Percentiles rank a stretch among this genome's conserved stretches.
phyloP scores from a whole-genome alignment of 2,888 invertebrate species.

The Plagodis pulveraria region DNA sequence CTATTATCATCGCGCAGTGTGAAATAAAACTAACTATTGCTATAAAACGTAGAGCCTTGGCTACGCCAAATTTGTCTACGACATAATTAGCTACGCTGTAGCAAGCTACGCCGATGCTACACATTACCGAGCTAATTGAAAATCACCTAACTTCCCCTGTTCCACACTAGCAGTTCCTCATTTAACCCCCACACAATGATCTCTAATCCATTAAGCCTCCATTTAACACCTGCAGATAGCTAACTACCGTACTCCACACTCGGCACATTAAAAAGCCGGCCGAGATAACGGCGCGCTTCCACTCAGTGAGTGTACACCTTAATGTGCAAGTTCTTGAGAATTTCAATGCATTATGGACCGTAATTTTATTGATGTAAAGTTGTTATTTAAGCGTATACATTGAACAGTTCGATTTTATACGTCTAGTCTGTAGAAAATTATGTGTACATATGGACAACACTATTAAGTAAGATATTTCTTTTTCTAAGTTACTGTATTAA shows the following conservation, averaged over 20 bases:
- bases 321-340: conserved; percentile 6
- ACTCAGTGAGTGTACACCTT: conserved; percentile 10
- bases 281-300: conserved; percentile 23
- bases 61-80: too few relatives aligned
- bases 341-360: background rate
- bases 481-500: too few relatives aligned
- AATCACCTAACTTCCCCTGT: background rate
- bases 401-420: too few relatives aligned
- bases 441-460: too few relatives aligned
- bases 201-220: conserved; percentile 25
- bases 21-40: too few relatives aligned
- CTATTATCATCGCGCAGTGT: too few relatives aligned
- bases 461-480: too few relatives aligned
- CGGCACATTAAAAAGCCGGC: conserved; percentile 31
- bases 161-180: conserved; percentile 10
- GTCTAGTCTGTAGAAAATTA: too few relatives aligned
- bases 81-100: too few relatives aligned
- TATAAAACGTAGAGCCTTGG: too few relatives aligned
- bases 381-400: background rate
- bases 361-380: background rate
- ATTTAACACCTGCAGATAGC: conserved; percentile 23
- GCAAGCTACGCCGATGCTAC: too few relatives aligned
- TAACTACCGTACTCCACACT: conserved; percentile 22
- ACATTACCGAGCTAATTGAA: conserved; percentile 4
- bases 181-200: conserved; percentile 16